A percentile compares a stretch with the other conserved stretches of the same genome.
phyloP scores from a whole-genome alignment of 2,113 vertebrate genomes.

The Atlantisia rogersi region DNA sequence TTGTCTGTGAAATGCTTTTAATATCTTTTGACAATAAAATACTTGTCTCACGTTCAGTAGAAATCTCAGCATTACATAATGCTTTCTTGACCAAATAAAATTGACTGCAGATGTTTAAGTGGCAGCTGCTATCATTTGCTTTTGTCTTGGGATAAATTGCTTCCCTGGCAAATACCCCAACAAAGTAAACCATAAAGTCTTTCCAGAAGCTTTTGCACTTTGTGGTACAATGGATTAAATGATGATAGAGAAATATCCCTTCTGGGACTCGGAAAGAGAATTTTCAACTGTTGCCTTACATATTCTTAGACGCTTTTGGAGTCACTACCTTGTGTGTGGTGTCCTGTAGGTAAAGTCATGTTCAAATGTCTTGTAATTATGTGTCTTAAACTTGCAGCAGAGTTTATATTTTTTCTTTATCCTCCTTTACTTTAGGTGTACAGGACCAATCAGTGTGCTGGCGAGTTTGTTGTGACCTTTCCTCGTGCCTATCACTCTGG shows the following conservation, averaged over 20 bases:
- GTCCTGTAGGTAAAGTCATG: neutral
- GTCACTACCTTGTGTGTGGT: neutral
- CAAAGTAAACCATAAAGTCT: neutral
- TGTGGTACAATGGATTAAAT: neutral
- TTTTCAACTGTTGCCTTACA: neutral
- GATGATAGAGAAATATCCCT: neutral
- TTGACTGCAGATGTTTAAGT: neutral
- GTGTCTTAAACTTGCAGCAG: neutral
- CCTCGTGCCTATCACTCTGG: slow-evolving; percentile 98
- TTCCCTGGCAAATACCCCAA: neutral
- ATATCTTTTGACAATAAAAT: neutral
- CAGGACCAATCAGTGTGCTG: slow-evolving; percentile 97
- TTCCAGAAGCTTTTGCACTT: neutral
- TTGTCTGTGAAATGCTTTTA: neutral
- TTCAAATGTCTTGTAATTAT: neutral
- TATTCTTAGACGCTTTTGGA: neutral
- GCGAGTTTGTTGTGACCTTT: slow-evolving; percentile 98
- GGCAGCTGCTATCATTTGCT: neutral
- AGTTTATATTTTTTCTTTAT: neutral
- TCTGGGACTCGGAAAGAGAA: neutral
- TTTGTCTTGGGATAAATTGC: neutral
- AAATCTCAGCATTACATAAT: neutral
- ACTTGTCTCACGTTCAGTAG: neutral
- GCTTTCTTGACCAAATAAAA: neutral
- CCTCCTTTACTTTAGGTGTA: slow-evolving; percentile 82